Percentiles rank a stretch among this genome's conserved stretches.
Evolutionary conservation across 2,888 invertebrate genomes (phyloP).

Genomic region (Dryobotodes eremita): DNA sequence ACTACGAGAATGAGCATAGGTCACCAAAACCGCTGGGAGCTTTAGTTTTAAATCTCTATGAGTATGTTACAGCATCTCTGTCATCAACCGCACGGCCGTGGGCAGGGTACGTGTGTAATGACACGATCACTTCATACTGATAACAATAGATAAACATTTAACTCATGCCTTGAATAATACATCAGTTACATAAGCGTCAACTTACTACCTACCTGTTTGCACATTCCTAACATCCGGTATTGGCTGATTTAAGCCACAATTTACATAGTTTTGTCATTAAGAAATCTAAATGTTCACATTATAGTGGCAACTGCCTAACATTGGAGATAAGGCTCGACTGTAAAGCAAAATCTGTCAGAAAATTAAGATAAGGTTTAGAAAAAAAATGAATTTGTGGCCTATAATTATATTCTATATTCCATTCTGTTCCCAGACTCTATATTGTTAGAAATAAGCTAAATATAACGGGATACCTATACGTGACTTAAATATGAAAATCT

Average conservation of each 20-base stretch:
- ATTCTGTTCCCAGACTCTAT: conserved; percentile 33
- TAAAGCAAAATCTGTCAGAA: conserved; percentile 54
- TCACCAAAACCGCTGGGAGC: conserved; percentile 57
- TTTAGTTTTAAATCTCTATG: conserved; percentile 62
- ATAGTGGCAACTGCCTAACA: conserved; percentile 54
- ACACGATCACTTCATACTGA: conserved; percentile 83
- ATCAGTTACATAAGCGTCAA: conserved; percentile 73
- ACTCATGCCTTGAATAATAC: conserved; percentile 81
- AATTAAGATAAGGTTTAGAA: conserved; percentile 42
- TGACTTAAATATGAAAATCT: conserved; percentile 49
- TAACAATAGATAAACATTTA: conserved; percentile 86
- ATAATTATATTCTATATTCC: conserved; percentile 42
- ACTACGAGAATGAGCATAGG: neutral
- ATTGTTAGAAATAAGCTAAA: conserved; percentile 49
- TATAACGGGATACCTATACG: conserved; percentile 51
- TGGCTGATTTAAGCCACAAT: conserved; percentile 52
- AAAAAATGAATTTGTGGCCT: conserved; percentile 47
- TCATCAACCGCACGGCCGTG: conserved; percentile 82
- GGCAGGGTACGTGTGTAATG: conserved; percentile 85
- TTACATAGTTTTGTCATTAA: conserved; percentile 60
- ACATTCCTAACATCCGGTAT: conserved; percentile 54
- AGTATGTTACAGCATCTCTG: conserved; percentile 73
- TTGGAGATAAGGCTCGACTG: conserved; percentile 49
- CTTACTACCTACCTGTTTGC: conserved; percentile 57
- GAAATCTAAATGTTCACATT: conserved; percentile 58